Evolutionary conservation across 2,888 invertebrate species (phyloP).

Genomic region (Synanthedon vespiformis): DNA sequence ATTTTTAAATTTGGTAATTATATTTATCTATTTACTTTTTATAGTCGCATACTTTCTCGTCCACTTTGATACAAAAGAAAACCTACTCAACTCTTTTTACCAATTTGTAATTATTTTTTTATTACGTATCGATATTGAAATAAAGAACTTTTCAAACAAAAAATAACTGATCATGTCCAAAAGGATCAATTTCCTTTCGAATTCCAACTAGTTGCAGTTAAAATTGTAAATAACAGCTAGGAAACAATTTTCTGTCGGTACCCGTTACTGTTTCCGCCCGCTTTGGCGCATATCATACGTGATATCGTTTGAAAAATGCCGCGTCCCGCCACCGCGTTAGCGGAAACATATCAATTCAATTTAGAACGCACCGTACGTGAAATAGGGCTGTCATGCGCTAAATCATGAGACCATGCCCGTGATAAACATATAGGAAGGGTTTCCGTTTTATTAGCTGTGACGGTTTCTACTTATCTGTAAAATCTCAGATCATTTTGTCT

Average conservation of each 20-base stretch:
- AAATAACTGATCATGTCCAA: too few relatives aligned
- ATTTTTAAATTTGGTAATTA: too few relatives aligned
- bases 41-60: too few relatives aligned
- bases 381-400: conserved; percentile 51
- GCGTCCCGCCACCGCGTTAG: conserved; percentile 40
- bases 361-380: conserved; percentile 47
- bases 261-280: conserved; percentile 37
- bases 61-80: too few relatives aligned
- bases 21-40: too few relatives aligned
- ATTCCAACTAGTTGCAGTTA: too few relatives aligned
- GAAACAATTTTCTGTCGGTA: conserved; percentile 20
- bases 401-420: conserved; percentile 44
- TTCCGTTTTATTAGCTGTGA: conserved; percentile 57
- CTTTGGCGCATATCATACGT: conserved; percentile 56
- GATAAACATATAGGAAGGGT: conserved; percentile 62
- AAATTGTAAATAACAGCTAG: too few relatives aligned
- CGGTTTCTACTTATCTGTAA: conserved; percentile 12
- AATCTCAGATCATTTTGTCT: neutral
- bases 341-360: conserved; percentile 70
- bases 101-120: too few relatives aligned
- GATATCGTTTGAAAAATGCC: conserved; percentile 62
- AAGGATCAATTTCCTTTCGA: too few relatives aligned
- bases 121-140: too few relatives aligned
- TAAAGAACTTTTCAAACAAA: too few relatives aligned
- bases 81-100: too few relatives aligned